Evolutionary conservation across 1,140 invertebrate genomes (phyloP).

Genomic region (Tetragonula clypearis): DNA sequence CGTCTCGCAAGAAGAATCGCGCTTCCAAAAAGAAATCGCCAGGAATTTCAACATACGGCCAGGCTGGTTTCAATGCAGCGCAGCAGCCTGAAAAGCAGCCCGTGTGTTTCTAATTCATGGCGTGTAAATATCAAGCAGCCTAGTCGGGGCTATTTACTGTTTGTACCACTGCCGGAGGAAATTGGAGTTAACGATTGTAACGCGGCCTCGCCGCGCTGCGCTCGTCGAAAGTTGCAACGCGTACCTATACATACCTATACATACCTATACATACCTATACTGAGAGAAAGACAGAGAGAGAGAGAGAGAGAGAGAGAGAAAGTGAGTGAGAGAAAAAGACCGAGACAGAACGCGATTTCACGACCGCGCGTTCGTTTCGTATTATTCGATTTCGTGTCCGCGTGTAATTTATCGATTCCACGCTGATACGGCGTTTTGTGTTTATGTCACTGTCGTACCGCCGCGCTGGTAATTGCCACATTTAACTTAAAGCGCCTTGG

Average conservation of each 20-base stretch:
- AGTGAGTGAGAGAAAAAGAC: neutral
- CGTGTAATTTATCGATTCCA: conserved; percentile 45
- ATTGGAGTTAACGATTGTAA: conserved; percentile 47
- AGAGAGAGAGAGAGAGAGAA: neutral
- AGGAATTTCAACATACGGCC: conserved; percentile 2
- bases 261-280: neutral
- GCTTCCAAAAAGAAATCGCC: neutral
- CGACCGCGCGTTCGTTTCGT: conserved; percentile 24
- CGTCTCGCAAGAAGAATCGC: conserved; percentile 10
- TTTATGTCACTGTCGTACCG: conserved; percentile 46
- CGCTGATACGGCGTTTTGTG: conserved; percentile 31
- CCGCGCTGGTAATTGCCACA: conserved; percentile 33
- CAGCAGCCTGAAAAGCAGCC: conserved; percentile 19
- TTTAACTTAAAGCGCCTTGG: conserved; percentile 37
- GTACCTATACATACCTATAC: neutral
- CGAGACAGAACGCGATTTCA: conserved; percentile 10
- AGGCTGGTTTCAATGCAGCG: conserved; percentile 20
- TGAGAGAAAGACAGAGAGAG: neutral
- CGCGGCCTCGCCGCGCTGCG: neutral
- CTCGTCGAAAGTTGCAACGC: conserved; percentile 25
- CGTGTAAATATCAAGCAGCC: conserved; percentile 31
- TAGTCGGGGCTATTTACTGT: conserved; percentile 37
- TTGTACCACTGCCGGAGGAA: conserved; percentile 41
- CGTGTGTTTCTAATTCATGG: conserved; percentile 44
- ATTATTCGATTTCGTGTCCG: conserved; percentile 27